Base-by-base conservation (phyloP, 2,888 invertebrate species). In the Podabrus alpinus region DNA sequence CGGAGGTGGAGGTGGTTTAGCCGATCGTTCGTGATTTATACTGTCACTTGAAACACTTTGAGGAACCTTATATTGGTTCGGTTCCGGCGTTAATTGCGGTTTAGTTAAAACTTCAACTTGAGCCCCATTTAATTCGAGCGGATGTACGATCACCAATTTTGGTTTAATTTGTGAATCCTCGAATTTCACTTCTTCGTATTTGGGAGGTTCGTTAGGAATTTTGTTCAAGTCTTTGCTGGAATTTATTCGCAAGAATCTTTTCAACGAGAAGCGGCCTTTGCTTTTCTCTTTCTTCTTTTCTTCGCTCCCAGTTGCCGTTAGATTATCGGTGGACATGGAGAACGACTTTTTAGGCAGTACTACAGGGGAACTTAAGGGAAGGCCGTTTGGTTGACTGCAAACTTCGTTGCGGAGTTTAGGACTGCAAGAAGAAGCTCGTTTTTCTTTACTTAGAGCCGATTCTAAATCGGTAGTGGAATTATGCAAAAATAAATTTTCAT, bases 71-170 rank as follows among this genome's bases (percentile, higher is more conserved):
- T 17, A 21, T 19, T 64, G 17, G n/a, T 64, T 19, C 9, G 17
- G 19, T 16, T 64, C 91, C 77, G 69, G 73, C 1, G 61, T 15
- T 59, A 70, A 5, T 78, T 78, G 61, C 21, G 77, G 76, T 78
- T 86, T 86, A 2, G 83, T 79, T 0, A 95, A 91, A 59, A 95
- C 95, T 84, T 95, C 94, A 1, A 95, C 94, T 76, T 90, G 93
- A 10, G 93, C 92, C 25, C 94, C 94, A 85, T 95, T 95, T 75
- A 96, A 90, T 83, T 96, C 96, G 81, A 95, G 89, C 13, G 96
- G 96, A 89, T 96, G 96, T 77, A 96, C 95, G 80, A 96, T 96
- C 76, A 96, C 95, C 19, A 95, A 89, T 15, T 94, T 90, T 2
- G 94, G 94, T 83, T 94, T 94, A 7, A 92, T 91, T 82, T 91